Base-by-base conservation (phyloP, 2,797 vertebrate species). In the Ctenochaetus hawaiiensis region DNA sequence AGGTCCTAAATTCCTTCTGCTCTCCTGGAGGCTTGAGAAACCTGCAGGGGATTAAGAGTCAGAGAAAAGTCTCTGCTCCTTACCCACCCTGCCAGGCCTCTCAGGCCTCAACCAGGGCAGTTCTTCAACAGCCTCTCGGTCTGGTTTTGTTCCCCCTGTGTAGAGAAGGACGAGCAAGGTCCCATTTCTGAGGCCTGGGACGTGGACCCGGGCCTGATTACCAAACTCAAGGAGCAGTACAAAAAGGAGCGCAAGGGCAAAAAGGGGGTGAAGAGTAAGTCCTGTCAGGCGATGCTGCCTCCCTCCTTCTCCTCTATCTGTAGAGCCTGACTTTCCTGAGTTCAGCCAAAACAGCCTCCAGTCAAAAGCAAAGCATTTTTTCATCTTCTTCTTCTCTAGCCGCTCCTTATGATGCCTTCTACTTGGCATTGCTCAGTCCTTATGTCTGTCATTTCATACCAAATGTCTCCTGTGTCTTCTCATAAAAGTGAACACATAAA, bases 251-350 rank as follows among this genome's bases (percentile, higher is more conserved):
- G 98, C 96, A 99, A 98, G 96, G 97, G 98, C 92, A 99, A 99
- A 96, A 99, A 99, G 90, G 98, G 98, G 96, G 98, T 98, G 95
- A 99, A 99, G 98, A 99, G 98, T 99, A 99, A 99, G 98, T 99
- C 94, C 94, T 93, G 94, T 94, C 95, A 93, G 90, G 91, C 82
- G 62, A 77, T 81, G 95, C 94, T 96, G 96, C 95, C 92, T 87
- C 70, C 76, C 84, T 87, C 77, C 74, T 84, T 1, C 70, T 89
- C 77, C 72, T 91, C 84, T 92, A 82, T 92, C 74, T 91, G 20
- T 83, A 90, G 82, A 88, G 79, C 76, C 83, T 84, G 84, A 89
- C 83, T 84, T 89, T 91, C 51, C 75, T 85, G 77, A 85, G 77
- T 84, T 88, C 88, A 79, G 85, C 76, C 66, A 77, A 87, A 84